phyloP scores from a whole-genome alignment of 2,888 invertebrate genomes.

The Nebria salina region DNA sequence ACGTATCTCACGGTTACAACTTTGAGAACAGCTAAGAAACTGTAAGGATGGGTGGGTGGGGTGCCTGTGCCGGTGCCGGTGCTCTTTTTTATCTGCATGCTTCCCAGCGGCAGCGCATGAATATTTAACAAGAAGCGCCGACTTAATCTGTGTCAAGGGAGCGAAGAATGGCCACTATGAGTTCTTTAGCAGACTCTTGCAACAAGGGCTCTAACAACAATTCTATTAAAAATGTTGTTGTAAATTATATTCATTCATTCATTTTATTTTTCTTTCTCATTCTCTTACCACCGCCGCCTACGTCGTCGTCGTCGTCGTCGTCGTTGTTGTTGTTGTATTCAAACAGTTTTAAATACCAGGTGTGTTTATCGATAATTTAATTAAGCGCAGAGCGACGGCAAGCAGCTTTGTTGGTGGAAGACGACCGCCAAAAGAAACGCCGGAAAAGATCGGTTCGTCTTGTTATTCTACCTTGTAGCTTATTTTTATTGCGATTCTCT shows the following conservation, averaged over 20 bases:
- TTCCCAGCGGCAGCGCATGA: conserved; percentile 66
- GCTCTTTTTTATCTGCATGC: conserved; percentile 67
- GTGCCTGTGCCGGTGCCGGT: too few relatives aligned
- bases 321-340: background rate
- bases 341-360: conserved; percentile 61
- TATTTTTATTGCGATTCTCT: background rate
- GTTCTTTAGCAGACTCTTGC: conserved; percentile 56
- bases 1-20: conserved; percentile 56
- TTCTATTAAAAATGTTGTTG: too few relatives aligned
- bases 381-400: conserved; percentile 56
- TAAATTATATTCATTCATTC: too few relatives aligned
- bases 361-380: conserved; percentile 60
- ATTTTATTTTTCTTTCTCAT: too few relatives aligned
- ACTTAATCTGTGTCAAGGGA: conserved; percentile 70
- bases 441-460: background rate
- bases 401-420: background rate
- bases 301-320: too few relatives aligned
- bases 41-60: conserved; percentile 55
- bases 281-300: too few relatives aligned
- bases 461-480: background rate
- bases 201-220: background rate
- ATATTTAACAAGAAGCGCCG: conserved; percentile 67
- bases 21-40: conserved; percentile 57
- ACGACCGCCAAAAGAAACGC: background rate
- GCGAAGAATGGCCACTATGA: conserved; percentile 62